Conservation (phyloP, 2,797 vertebrate species). For the Gallinago stenura region DNA sequence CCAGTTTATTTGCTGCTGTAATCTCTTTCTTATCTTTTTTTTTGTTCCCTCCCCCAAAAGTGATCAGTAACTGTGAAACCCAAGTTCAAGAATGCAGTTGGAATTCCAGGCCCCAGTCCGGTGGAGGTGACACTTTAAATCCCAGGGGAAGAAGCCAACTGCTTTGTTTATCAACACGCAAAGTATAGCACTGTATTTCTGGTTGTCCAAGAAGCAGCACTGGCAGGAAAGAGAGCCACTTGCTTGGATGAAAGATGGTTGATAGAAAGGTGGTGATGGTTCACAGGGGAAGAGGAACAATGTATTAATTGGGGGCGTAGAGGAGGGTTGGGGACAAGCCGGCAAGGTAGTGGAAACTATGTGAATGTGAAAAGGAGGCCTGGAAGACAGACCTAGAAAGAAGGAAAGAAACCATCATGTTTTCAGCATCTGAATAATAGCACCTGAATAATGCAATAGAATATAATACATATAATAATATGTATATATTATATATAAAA, state of each 20-base stretch:
- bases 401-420: not conserved
- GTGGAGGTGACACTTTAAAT: conserved; percentile 70
- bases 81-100: conserved; percentile 62
- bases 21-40: not conserved
- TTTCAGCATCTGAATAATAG: not conserved
- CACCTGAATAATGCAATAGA: not conserved
- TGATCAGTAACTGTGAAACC: conserved; percentile 36
- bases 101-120: conserved; percentile 62
- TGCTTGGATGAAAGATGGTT: conserved; percentile 44
- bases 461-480: no score
- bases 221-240: conserved; percentile 19
- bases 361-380: not conserved
- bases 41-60: not conserved
- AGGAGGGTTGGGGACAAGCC: not conserved
- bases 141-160: conserved; percentile 54
- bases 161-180: conserved; percentile 71
- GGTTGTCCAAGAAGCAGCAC: conserved; percentile 60
- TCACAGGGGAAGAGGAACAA: conserved; percentile 15
- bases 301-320: not conserved
- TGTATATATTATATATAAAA: no score
- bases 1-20: conserved; percentile 8
- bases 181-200: conserved; percentile 44
- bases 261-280: conserved; percentile 44
- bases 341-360: not conserved
- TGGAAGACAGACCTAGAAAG: not conserved